Base-by-base conservation (phyloP, 2,113 vertebrate species). In the Sinocyclocheilus grahami region DNA sequence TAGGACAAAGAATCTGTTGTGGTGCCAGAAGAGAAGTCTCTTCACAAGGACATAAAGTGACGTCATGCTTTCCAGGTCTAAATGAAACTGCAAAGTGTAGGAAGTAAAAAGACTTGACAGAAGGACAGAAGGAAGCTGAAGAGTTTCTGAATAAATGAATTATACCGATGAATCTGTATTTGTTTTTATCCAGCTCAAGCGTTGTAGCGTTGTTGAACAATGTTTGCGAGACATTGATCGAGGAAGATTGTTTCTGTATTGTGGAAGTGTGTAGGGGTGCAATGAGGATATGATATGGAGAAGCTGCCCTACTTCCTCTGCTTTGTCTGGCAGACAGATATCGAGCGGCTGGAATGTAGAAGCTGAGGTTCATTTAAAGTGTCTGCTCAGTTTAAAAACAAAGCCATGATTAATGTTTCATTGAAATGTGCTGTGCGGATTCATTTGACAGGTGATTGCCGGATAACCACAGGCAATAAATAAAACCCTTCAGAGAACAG, bases 291-390 rank as follows among this genome's bases (percentile, higher is more conserved):
- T 71, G 65, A 71, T 78, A 78, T 48, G 51, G 18, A 67, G 62
- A 46, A 27, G 39, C 62, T 86, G 78, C 51, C 53, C 83, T 79
- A 71, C 78, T 86, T 86, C 72, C 42, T 58, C 51, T 82, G 27
- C 37, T 62, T 42, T 75, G 39, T 84, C 63, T 82, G 71, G 65
- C 77, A 55, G 51, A 79, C 78, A 82, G 76, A 18, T 27, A 76
- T 69, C 58, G 74, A 37, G 78, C 6, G 74, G 81, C 27, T n/a
- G 71, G 46, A 27, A 46, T 27, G 9, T 37, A 22, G 30, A 75
- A 24, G 24, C 24, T 39, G 39, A 72, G 22, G 63, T 30, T 33
- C 27, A 12, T 62, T 80, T 63, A 24, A 71, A 65, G 80, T 69
- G 62, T 82, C 62, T 82, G 80, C 24, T 82, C 62, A 22, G 62